phyloP scores from a whole-genome alignment of 1,140 invertebrate species.

The Brachionus manjavacas region DNA sequence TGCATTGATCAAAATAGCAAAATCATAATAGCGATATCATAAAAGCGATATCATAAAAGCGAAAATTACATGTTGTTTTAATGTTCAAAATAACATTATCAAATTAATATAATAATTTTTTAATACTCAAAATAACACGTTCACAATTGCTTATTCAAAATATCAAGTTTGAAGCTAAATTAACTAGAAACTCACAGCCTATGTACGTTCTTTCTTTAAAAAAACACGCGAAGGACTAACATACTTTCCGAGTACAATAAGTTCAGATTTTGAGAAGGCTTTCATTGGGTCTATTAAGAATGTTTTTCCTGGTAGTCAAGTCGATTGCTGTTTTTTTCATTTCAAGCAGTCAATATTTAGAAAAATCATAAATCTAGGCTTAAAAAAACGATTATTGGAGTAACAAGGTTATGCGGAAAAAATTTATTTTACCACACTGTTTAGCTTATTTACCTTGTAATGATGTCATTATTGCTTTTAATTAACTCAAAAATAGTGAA shows the following conservation, averaged over 20 bases:
- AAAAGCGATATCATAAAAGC: not conserved
- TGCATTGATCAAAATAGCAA: too few species aligned
- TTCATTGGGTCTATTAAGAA: not conserved
- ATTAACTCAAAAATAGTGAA: not conserved
- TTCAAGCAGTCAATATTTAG: not conserved
- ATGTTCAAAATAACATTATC: not conserved
- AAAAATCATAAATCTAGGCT: not conserved
- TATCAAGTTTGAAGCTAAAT: not conserved
- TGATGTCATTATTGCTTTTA: not conserved
- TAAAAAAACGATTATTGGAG: not conserved
- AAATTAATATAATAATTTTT: not conserved
- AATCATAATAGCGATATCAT: not conserved
- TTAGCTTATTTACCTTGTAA: not conserved
- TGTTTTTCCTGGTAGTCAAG: not conserved
- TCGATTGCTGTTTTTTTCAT: not conserved
- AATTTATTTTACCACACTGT: not conserved
- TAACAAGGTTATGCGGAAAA: not conserved
- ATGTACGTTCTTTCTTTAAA: not conserved
- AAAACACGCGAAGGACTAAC: not conserved
- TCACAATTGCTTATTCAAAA: not conserved
- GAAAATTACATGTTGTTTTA: not conserved
- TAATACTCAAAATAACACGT: not conserved
- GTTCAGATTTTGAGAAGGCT: not conserved
- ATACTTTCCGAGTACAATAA: not conserved
- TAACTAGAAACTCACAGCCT: not conserved